Evolutionary conservation across 2,797 vertebrate genomes (phyloP).

Genomic region (Vireo griseus): DNA sequence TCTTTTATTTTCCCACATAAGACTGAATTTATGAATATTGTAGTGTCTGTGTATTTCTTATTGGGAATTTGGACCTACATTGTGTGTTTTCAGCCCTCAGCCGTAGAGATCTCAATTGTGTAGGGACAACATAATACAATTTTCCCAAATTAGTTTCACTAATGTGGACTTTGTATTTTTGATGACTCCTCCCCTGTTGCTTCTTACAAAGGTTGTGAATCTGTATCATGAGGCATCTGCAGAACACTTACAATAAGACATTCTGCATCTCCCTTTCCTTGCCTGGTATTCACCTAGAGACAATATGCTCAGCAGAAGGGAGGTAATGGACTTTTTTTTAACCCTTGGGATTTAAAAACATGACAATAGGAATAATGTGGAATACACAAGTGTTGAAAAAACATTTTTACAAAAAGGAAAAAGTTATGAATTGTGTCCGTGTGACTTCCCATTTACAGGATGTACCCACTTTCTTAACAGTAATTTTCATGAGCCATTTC

Average conservation of each 20-base stretch:
- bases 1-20: not conserved
- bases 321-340: not conserved
- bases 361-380: not conserved
- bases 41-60: not conserved
- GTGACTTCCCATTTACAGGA: not conserved
- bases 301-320: not conserved
- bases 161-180: not conserved
- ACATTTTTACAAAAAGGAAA: not conserved
- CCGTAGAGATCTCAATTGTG: not conserved
- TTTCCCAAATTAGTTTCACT: not conserved
- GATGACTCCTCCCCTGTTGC: not conserved
- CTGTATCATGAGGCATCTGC: not conserved
- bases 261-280: not conserved
- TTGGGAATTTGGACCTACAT: not conserved
- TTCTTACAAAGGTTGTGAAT: not conserved
- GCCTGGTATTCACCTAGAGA: not conserved
- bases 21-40: not conserved
- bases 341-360: not conserved
- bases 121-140: not conserved
- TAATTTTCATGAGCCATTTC: slow-evolving; percentile 25
- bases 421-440: not conserved
- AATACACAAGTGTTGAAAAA: not conserved
- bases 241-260: not conserved
- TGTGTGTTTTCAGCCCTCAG: not conserved
- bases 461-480: not conserved